A percentile compares a stretch with the other conserved stretches of the same genome.
Evolutionary conservation across 2,113 vertebrate species (phyloP).

Genomic region (Emydocephalus ijimae): DNA sequence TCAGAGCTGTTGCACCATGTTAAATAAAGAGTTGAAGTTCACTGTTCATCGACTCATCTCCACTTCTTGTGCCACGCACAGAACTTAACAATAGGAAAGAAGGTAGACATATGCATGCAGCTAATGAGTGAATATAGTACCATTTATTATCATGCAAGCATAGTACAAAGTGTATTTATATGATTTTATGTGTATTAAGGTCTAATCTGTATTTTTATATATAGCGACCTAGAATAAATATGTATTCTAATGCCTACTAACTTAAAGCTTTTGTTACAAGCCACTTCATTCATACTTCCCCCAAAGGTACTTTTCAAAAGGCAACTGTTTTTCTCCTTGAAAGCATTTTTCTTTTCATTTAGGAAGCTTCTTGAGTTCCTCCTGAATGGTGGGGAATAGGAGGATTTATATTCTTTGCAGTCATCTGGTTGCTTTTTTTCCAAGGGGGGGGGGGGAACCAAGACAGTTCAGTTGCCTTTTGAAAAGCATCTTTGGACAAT

Average conservation of each 20-base stretch:
- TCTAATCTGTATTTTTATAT: background rate
- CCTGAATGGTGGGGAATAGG: background rate
- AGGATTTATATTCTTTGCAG: background rate
- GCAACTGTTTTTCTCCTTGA: background rate
- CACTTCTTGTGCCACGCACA: no score
- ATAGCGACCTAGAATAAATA: background rate
- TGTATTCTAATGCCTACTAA: background rate
- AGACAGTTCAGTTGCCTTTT: no score
- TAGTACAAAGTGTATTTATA: background rate
- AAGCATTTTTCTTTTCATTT: background rate
- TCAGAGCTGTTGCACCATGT: no score
- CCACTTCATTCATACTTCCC: background rate
- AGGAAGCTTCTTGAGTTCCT: background rate
- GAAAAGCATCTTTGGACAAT: no score
- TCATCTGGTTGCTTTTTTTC: background rate
- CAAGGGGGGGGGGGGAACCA: no score
- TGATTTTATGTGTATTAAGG: background rate
- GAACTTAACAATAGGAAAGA: no score
- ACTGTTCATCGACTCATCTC: no score
- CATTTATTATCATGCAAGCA: background rate
- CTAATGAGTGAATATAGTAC: background rate
- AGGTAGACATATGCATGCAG: background rate
- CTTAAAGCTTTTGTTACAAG: background rate
- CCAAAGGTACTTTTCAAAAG: background rate
- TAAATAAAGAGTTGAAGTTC: no score